These are phyloP conservation scores for Corapipo altera DNA, from an alignment of 2,113 vertebrate species.

Conservation along the genomic window DNA sequence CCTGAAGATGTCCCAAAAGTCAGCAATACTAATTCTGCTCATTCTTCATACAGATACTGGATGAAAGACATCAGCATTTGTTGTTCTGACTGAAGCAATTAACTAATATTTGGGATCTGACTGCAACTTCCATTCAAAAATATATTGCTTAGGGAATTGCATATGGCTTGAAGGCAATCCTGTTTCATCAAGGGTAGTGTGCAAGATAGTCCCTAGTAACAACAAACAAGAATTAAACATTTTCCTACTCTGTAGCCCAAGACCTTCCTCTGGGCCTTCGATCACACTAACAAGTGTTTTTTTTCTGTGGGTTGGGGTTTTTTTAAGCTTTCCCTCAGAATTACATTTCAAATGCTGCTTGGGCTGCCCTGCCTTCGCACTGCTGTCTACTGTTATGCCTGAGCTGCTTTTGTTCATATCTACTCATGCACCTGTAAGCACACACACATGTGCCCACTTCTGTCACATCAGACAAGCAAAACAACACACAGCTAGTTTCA, in stretches of 20 bases:
- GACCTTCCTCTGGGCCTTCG: background rate
- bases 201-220: background rate
- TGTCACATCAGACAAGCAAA: background rate
- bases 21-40: background rate
- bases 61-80: background rate
- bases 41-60: background rate
- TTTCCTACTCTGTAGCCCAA: background rate
- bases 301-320: background rate
- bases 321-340: background rate
- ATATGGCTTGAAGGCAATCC: conserved; percentile 23
- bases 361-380: background rate
- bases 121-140: conserved; percentile 17
- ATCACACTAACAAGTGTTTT: background rate
- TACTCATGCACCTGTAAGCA: background rate
- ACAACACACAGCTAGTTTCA: background rate
- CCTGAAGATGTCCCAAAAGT: background rate
- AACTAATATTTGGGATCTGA: background rate
- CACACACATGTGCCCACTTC: background rate
- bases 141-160: background rate
- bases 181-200: background rate
- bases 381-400: background rate
- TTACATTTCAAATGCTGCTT: background rate
- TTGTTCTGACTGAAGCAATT: conserved; percentile 20
- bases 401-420: background rate
- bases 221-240: background rate